Evolutionary conservation across 2,797 vertebrate genomes (phyloP).

Genomic region (Rhynchonycteris naso): DNA sequence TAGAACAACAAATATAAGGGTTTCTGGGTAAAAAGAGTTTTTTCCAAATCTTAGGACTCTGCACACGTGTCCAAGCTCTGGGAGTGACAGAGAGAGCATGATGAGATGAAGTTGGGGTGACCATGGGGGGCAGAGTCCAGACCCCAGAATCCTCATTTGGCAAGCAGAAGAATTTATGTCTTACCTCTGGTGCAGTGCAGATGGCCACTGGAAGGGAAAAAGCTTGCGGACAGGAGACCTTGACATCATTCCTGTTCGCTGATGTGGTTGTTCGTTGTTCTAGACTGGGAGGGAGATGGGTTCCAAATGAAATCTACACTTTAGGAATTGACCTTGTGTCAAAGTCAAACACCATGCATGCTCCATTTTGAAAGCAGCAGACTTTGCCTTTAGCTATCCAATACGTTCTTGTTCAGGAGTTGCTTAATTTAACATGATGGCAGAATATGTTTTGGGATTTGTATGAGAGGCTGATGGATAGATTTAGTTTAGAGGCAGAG

Average conservation of each 20-base stretch:
- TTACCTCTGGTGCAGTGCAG: not conserved
- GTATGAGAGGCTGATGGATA: not conserved
- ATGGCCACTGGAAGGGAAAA: not conserved
- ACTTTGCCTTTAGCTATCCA: not conserved
- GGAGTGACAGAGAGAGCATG: not conserved
- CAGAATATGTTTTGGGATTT: not conserved
- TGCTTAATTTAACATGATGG: not conserved
- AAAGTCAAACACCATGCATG: not conserved
- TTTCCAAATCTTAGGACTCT: not conserved
- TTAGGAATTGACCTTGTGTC: not conserved
- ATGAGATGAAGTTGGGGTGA: fast-evolving
- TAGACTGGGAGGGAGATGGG: not conserved
- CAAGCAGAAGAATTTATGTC: not conserved
- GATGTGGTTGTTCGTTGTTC: not conserved
- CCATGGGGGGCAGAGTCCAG: not conserved
- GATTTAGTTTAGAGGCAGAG: not conserved
- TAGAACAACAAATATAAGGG: fast-evolving
- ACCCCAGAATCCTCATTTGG: not conserved
- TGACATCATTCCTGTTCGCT: not conserved
- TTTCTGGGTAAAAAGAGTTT: no score
- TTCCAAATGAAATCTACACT: not conserved
- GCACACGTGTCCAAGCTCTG: not conserved
- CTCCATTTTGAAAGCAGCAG: not conserved
- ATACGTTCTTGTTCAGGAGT: not conserved
- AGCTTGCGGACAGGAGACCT: not conserved